Conservation (phyloP, 1,140 invertebrate species). For the Venturia canescens region DNA sequence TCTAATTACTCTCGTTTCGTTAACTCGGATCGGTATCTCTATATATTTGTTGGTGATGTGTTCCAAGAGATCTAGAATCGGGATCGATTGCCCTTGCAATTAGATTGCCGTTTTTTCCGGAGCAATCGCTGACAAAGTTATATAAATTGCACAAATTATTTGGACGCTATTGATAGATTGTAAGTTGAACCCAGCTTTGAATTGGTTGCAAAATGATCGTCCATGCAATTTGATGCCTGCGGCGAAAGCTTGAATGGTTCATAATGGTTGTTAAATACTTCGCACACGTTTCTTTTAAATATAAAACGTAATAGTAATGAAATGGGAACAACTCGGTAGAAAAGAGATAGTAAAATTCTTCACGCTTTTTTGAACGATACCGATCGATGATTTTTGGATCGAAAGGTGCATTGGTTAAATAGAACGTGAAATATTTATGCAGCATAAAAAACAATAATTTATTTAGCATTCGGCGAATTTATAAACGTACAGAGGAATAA, state of each 20-base stretch:
- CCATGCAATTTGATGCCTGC: too few species aligned
- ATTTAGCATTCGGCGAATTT: constrained; percentile 71
- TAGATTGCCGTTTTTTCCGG: neutral
- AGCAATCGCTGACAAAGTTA: neutral
- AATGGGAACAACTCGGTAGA: too few species aligned
- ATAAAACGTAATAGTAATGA: too few species aligned
- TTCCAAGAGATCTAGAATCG: neutral
- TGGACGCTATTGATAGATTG: too few species aligned
- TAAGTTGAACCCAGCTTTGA: too few species aligned
- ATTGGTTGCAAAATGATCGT: too few species aligned
- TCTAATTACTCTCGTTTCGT: constrained; percentile 26
- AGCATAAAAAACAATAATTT: constrained; percentile 77
- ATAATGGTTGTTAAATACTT: too few species aligned
- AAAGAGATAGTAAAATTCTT: too few species aligned
- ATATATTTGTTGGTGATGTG: neutral
- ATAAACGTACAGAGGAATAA: constrained; percentile 66
- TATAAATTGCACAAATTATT: neutral
- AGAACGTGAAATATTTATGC: constrained; percentile 36
- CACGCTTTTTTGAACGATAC: too few species aligned
- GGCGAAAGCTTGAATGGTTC: too few species aligned
- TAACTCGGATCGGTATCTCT: neutral
- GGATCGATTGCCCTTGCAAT: constrained; percentile 25
- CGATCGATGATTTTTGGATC: too few species aligned
- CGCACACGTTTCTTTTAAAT: too few species aligned
- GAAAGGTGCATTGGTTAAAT: neutral